Conservation (phyloP, 2,888 invertebrate species). For the Neuroscelio doddi region DNA sequence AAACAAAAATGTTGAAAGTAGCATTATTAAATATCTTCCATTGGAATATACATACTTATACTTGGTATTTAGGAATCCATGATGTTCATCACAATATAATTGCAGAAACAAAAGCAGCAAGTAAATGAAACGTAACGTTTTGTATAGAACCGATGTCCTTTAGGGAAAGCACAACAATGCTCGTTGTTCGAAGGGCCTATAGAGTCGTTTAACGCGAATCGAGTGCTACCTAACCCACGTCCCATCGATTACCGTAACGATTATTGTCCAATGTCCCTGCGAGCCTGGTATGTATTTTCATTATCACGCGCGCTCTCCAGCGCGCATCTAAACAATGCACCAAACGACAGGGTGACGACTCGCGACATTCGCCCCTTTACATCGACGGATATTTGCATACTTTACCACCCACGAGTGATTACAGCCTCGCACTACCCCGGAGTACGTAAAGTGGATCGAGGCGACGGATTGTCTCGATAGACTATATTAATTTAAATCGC, state of each 20-base stretch:
- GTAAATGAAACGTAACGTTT: slow-evolving; percentile 47
- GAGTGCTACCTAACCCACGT: slow-evolving; percentile 25
- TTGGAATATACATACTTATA: not conserved
- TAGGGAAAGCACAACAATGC: slow-evolving; percentile 45
- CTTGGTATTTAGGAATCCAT: not conserved
- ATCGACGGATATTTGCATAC: slow-evolving; percentile 48
- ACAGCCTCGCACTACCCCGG: slow-evolving; percentile 1
- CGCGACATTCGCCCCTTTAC: slow-evolving; percentile 37
- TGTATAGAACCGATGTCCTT: slow-evolving; percentile 38
- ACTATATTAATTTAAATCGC: slow-evolving; percentile 18
- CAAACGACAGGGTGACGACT: slow-evolving; percentile 49
- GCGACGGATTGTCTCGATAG: slow-evolving; percentile 27
- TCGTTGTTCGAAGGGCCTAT: slow-evolving; percentile 18
- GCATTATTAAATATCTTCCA: no score
- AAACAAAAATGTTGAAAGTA: no score
- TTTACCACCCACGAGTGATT: slow-evolving; percentile 20
- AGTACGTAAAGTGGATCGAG: slow-evolving; percentile 2
- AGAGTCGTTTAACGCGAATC: slow-evolving; percentile 34
- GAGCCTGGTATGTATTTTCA: slow-evolving; percentile 58
- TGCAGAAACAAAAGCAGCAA: slow-evolving; percentile 45
- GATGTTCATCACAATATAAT: slow-evolving; percentile 48
- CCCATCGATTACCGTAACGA: slow-evolving; percentile 54
- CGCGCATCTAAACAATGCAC: slow-evolving; percentile 54
- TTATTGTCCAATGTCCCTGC: slow-evolving; percentile 47
- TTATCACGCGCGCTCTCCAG: slow-evolving; percentile 50